Conservation (phyloP, 2,888 invertebrate genomes). For the Ectobius pallidus region DNA sequence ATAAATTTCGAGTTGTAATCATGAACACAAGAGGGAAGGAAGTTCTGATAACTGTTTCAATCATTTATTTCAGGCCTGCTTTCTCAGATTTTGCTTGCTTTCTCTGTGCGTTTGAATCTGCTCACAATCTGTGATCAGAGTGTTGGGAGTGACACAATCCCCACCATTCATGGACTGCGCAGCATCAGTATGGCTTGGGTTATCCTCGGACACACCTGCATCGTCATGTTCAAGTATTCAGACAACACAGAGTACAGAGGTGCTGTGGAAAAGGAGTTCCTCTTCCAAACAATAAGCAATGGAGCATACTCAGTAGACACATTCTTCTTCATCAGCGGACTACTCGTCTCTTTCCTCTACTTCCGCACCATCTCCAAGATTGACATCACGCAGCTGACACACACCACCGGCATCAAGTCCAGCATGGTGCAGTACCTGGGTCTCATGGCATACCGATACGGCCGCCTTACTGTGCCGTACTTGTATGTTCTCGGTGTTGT, state of each 20-base stretch:
- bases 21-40: no score
- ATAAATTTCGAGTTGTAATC: no score
- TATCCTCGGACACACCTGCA: conserved; percentile 58
- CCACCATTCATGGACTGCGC: conserved; percentile 54
- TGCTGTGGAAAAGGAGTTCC: conserved; percentile 54
- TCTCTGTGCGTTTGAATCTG: conserved; percentile 53
- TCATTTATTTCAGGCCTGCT: conserved; percentile 49
- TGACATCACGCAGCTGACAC: conserved; percentile 47
- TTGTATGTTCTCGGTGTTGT: conserved; percentile 58
- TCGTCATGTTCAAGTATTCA: conserved; percentile 80
- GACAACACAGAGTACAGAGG: conserved; percentile 49
- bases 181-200: conserved; percentile 57
- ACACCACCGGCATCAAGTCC: conserved; percentile 43
- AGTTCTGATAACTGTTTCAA: no score
- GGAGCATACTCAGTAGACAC: conserved; percentile 56
- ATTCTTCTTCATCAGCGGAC: conserved; percentile 65
- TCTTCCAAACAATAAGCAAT: conserved; percentile 56
- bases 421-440: conserved; percentile 57
- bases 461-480: conserved; percentile 79
- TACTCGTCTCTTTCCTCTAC: conserved; percentile 84
- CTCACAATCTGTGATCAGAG: conserved; percentile 53
- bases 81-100: conserved; percentile 54
- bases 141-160: conserved; percentile 55
- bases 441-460: conserved; percentile 54
- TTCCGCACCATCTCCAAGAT: conserved; percentile 77